Evolutionary conservation across 92 coral and sea anemone genomes (phyloP).

Genomic region (Pocillopora grandis): DNA sequence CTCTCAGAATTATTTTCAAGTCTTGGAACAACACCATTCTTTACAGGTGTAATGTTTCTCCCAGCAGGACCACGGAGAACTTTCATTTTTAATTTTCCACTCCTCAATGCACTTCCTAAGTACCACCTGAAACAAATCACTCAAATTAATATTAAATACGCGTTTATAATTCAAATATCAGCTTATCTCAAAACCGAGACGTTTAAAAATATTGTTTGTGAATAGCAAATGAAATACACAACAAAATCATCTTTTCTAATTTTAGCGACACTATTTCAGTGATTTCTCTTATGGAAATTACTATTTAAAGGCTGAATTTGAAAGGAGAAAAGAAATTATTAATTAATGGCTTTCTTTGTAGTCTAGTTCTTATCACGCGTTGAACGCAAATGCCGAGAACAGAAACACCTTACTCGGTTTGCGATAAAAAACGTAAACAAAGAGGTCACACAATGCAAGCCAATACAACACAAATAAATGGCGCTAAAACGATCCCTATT

Average conservation of each 20-base stretch:
- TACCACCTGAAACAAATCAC: conserved; percentile 55
- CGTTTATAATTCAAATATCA: not conserved
- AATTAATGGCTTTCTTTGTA: not conserved
- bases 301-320: not conserved
- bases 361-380: not conserved
- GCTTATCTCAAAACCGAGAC: not conserved
- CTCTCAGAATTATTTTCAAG: not conserved
- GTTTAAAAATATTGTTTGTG: not conserved
- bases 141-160: conserved; percentile 1
- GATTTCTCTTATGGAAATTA: not conserved
- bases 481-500: not conserved
- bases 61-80: conserved; percentile 34
- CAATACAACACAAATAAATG: not conserved
- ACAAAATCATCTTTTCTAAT: not conserved
- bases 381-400: not conserved
- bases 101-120: conserved; percentile 80
- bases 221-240: not conserved
- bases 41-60: conserved; percentile 4
- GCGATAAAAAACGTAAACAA: not conserved
- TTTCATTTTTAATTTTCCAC: conserved; percentile 70
- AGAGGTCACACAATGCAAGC: conserved; percentile 15
- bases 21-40: conserved; percentile 42
- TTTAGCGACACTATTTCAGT: not conserved
- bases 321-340: not conserved
- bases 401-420: not conserved